A percentile compares a stretch with the other conserved stretches of the same genome.
Evolutionary conservation across 2,888 invertebrate genomes (phyloP).

Genomic region (Disparrhopalites patrizii): DNA sequence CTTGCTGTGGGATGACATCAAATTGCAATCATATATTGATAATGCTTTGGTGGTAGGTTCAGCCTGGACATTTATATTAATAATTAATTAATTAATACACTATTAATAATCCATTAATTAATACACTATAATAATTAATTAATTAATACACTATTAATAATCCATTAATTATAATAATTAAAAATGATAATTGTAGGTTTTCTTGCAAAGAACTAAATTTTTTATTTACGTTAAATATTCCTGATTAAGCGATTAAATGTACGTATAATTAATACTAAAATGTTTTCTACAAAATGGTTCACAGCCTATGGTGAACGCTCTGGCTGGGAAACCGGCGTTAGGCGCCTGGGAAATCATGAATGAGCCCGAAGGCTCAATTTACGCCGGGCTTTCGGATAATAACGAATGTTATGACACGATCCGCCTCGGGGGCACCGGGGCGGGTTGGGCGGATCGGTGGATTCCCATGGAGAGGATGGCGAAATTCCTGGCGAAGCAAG

Average conservation of each 20-base stretch:
- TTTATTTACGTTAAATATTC: no score
- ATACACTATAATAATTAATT: no score
- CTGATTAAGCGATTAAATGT: no score
- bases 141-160: no score
- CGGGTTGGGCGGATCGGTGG: constrained; percentile 46
- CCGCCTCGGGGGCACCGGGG: constrained; percentile 43
- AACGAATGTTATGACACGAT: constrained; percentile 48
- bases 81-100: no score
- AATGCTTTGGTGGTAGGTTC: constrained; percentile 49
- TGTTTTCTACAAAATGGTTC: no score
- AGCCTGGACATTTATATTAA: no score
- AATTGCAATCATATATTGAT: constrained; percentile 48
- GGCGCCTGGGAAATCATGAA: constrained; percentile 50
- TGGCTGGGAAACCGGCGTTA: constrained; percentile 47
- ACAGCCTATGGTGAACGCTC: constrained; percentile 45
- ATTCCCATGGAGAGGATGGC: constrained; percentile 45
- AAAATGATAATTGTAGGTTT: no score
- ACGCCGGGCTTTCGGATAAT: constrained; percentile 29
- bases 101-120: no score
- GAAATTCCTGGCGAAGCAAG: constrained; percentile 48
- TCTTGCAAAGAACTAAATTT: no score
- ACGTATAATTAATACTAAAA: no score
- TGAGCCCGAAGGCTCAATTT: constrained; percentile 49
- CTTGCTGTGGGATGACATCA: constrained; percentile 48
- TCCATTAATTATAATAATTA: no score